Evolutionary conservation across 2,888 invertebrate genomes (phyloP).

Genomic region (Drosophila yooni): DNA sequence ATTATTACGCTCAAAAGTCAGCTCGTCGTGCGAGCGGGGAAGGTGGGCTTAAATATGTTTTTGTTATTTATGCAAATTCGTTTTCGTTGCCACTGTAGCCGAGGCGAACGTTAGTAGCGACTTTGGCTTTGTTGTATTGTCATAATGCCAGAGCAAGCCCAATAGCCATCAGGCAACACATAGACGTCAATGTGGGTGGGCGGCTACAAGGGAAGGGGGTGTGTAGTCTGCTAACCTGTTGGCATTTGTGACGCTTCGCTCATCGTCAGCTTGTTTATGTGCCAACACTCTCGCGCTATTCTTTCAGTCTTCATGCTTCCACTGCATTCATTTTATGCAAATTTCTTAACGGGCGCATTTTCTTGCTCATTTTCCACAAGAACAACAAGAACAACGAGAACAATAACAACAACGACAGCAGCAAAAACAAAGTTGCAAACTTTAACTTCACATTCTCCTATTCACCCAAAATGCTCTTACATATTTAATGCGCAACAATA

Average conservation of each 20-base stretch:
- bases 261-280: constrained; percentile 69
- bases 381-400: constrained; percentile 24
- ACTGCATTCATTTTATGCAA: constrained; percentile 66
- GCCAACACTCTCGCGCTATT: constrained; percentile 60
- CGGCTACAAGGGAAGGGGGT: not conserved
- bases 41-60: constrained; percentile 73
- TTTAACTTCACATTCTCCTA: constrained; percentile 59
- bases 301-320: constrained; percentile 22
- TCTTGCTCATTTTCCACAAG: constrained; percentile 69
- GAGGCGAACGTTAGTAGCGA: constrained; percentile 43
- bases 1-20: constrained; percentile 55
- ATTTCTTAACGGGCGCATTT: constrained; percentile 69
- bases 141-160: constrained; percentile 53
- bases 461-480: constrained; percentile 44
- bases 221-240: constrained; percentile 63
- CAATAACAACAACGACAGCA: constrained; percentile 29
- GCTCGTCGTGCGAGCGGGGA: constrained; percentile 23
- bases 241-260: constrained; percentile 63
- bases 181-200: not conserved
- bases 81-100: constrained; percentile 64
- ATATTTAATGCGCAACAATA: constrained; percentile 71
- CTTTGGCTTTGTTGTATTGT: constrained; percentile 73
- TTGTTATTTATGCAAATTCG: constrained; percentile 79
- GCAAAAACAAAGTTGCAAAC: constrained; percentile 52
- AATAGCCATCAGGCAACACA: constrained; percentile 16